Conservation (phyloP, 1,140 invertebrate genomes). For the Calycopis cecrops region DNA sequence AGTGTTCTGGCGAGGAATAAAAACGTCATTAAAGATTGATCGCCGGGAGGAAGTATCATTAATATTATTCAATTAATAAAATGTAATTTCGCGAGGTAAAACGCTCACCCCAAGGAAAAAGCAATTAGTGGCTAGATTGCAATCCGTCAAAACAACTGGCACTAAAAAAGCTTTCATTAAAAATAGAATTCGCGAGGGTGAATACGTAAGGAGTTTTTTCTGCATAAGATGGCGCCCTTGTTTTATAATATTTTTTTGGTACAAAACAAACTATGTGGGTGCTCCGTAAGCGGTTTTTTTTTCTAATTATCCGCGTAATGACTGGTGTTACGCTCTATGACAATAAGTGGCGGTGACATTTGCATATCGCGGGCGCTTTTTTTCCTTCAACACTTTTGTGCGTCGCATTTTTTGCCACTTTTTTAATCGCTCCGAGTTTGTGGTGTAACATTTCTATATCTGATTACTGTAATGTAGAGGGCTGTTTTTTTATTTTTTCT, state of each 20-base stretch:
- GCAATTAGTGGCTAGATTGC: slow-evolving; percentile 75
- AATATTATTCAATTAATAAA: slow-evolving; percentile 75
- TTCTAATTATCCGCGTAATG: slow-evolving; percentile 69
- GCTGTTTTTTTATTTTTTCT: slow-evolving; percentile 61
- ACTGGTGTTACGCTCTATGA: slow-evolving; percentile 71
- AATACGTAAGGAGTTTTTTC: slow-evolving; percentile 71
- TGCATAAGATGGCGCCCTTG: slow-evolving; percentile 70
- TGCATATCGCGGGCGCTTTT: slow-evolving; percentile 62
- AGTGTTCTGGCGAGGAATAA: slow-evolving; percentile 58
- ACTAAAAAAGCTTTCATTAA: slow-evolving; percentile 68
- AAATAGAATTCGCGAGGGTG: slow-evolving; percentile 70
- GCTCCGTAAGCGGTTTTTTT: slow-evolving; percentile 69
- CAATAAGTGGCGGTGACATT: slow-evolving; percentile 58
- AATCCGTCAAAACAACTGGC: slow-evolving; percentile 72
- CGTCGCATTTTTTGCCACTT: slow-evolving; percentile 57
- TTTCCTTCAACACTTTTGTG: slow-evolving; percentile 55
- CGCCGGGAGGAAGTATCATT: slow-evolving; percentile 68
- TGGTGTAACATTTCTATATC: slow-evolving; percentile 66
- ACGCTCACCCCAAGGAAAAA: slow-evolving; percentile 69
- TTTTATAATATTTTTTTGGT: slow-evolving; percentile 57
- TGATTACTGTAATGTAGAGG: slow-evolving; percentile 57
- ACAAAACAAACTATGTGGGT: slow-evolving; percentile 66
- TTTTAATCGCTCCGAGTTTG: slow-evolving; percentile 64
- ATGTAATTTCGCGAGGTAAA: slow-evolving; percentile 69
- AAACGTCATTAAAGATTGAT: slow-evolving; percentile 73